These are phyloP conservation scores for Chlorodrepanis virens DNA, from an alignment of 2,113 vertebrate genomes.

Conservation along the genomic window DNA sequence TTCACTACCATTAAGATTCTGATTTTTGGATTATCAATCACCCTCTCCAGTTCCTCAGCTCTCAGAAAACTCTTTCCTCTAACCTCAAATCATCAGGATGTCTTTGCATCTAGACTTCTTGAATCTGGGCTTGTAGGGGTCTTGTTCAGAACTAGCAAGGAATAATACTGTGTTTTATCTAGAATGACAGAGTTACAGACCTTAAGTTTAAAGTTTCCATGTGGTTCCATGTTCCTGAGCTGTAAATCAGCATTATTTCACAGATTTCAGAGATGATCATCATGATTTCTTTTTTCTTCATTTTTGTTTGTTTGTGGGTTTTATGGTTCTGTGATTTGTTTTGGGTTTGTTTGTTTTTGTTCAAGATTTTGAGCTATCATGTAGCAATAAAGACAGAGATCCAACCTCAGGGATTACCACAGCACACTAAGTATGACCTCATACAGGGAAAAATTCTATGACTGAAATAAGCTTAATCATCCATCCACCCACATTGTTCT, in stretches of 20 bases:
- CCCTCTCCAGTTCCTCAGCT: not conserved
- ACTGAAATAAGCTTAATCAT: not conserved
- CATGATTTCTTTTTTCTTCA: not conserved
- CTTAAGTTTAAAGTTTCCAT: conserved; percentile 54
- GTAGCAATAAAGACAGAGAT: not conserved
- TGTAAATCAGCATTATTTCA: conserved; percentile 18
- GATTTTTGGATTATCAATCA: not conserved
- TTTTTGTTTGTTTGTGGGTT: not conserved
- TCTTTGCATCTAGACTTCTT: not conserved
- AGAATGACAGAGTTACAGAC: conserved; percentile 12
- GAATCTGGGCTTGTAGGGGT: not conserved
- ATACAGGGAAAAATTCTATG: not conserved
- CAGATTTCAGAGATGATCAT: not conserved
- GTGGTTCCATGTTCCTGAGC: not conserved
- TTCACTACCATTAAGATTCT: not conserved
- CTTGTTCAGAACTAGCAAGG: conserved; percentile 22
- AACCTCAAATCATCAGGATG: not conserved
- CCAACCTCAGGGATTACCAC: not conserved
- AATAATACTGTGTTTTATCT: conserved; percentile 50
- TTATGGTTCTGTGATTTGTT: not conserved
- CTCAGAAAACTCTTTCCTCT: not conserved
- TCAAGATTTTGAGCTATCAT: not conserved
- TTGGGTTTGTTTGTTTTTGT: not conserved
- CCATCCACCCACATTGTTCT: not conserved
- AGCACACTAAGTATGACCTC: not conserved